Conservation (phyloP, 2,797 vertebrate genomes). For the Loris lydekkerianus region DNA sequence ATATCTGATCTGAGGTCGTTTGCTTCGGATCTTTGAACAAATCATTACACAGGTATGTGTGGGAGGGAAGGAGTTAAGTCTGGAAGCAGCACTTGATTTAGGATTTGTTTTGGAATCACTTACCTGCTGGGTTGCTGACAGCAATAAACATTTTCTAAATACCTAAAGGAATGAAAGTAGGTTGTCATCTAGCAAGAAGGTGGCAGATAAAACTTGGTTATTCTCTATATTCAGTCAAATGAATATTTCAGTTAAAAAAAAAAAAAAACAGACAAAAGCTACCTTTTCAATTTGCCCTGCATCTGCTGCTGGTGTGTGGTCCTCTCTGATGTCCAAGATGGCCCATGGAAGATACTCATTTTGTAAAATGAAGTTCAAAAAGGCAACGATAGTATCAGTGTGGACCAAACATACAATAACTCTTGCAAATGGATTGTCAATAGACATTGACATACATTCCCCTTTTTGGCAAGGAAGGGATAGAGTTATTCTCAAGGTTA, state of each 20-base stretch:
- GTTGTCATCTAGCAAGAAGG: background rate
- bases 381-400: constrained; percentile 40
- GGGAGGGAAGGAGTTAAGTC: constrained; percentile 77
- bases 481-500: constrained; percentile 77
- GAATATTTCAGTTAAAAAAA: background rate
- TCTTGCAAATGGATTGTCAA: background rate
- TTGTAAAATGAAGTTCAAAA: constrained; percentile 66
- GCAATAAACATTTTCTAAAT: constrained; percentile 62
- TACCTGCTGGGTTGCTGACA: constrained; percentile 75
- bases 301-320: constrained; percentile 56
- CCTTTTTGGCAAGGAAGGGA: constrained; percentile 43
- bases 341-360: constrained; percentile 54
- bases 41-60: constrained; percentile 71
- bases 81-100: constrained; percentile 75
- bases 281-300: background rate
- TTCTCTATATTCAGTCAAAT: background rate
- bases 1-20: constrained; percentile 83
- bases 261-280: background rate
- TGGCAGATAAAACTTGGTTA: constrained; percentile 60
- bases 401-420: constrained; percentile 34
- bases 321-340: background rate
- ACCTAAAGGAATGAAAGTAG: constrained; percentile 73
- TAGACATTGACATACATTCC: background rate
- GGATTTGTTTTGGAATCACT: constrained; percentile 82
- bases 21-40: constrained; percentile 76